A percentile compares a stretch with the other conserved stretches of the same genome.
phyloP scores from a whole-genome alignment of 2,113 vertebrate genomes.

The Hydrochoerus hydrochaeris region DNA sequence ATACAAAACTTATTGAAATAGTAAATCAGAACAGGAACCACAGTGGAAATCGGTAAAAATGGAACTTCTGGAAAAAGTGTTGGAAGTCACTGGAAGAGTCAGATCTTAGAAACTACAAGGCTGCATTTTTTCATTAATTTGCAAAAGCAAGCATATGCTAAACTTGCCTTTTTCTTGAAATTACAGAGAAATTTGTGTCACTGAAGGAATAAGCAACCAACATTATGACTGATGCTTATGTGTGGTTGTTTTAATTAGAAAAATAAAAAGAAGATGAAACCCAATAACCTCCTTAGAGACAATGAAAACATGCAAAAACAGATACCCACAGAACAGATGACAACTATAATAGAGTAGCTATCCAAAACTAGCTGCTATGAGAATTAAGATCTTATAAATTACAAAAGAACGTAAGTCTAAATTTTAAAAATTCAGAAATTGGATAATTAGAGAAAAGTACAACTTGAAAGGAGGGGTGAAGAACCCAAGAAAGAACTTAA shows the following conservation, averaged over 20 bases:
- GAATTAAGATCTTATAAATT: conserved; percentile 34
- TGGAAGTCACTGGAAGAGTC: not conserved
- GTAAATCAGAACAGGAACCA: not conserved
- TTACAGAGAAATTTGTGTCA: conserved; percentile 40
- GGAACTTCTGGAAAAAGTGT: not conserved
- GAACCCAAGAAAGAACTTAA: conserved; percentile 29
- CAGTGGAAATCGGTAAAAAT: not conserved
- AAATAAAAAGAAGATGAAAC: conserved; percentile 19
- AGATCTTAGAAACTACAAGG: conserved; percentile 15
- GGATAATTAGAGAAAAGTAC: conserved; percentile 11
- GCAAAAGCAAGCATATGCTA: not conserved
- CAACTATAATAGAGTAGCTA: not conserved
- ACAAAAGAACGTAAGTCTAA: not conserved
- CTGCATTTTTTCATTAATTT: conserved; percentile 1
- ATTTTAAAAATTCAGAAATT: conserved; percentile 36
- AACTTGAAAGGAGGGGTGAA: conserved; percentile 30
- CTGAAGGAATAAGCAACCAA: conserved; percentile 16
- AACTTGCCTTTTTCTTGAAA: not conserved
- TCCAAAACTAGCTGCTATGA: not conserved
- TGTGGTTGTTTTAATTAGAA: conserved; percentile 26
- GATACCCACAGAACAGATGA: not conserved
- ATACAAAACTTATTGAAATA: not conserved
- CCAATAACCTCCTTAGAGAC: conserved; percentile 37
- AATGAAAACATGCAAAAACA: conserved; percentile 29
- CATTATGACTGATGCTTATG: conserved; percentile 23